Evolutionary conservation across 2,888 invertebrate species (phyloP).

Genomic region (Oxystoma pomonae): DNA sequence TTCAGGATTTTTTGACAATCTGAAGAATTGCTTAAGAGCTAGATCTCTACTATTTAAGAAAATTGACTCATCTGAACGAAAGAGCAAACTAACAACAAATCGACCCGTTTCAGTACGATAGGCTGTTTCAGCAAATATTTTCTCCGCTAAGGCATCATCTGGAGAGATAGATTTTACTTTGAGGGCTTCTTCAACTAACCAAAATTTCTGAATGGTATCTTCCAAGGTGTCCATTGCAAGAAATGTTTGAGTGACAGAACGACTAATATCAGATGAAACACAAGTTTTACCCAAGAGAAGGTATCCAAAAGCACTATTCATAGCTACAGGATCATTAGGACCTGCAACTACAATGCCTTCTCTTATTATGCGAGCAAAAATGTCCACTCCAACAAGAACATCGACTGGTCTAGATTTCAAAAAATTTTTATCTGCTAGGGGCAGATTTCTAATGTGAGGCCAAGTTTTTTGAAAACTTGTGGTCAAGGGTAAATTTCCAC

Average conservation of each 20-base stretch:
- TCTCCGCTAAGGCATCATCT: background rate
- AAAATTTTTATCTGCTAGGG: background rate
- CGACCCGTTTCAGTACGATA: background rate
- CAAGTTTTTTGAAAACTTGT: background rate
- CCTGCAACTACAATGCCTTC: background rate
- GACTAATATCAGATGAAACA: background rate
- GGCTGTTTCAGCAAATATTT: background rate
- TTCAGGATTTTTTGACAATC: background rate
- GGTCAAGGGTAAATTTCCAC: background rate
- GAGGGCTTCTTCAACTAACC: background rate
- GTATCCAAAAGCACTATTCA: background rate
- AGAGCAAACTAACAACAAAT: slow-evolving; percentile 1
- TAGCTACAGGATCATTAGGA: background rate
- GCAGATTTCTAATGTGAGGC: background rate
- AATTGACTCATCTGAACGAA: background rate
- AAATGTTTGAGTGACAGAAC: background rate
- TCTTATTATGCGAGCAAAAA: background rate
- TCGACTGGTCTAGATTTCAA: background rate
- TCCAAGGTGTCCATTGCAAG: background rate
- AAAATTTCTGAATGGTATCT: background rate
- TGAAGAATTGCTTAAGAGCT: background rate
- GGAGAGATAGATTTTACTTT: background rate
- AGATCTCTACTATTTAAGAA: background rate
- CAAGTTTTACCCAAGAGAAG: background rate
- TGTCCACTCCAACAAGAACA: background rate